These are phyloP conservation scores for Linurgus olivaceus DNA, from an alignment of 2,797 vertebrate species.

Conservation along the genomic window DNA sequence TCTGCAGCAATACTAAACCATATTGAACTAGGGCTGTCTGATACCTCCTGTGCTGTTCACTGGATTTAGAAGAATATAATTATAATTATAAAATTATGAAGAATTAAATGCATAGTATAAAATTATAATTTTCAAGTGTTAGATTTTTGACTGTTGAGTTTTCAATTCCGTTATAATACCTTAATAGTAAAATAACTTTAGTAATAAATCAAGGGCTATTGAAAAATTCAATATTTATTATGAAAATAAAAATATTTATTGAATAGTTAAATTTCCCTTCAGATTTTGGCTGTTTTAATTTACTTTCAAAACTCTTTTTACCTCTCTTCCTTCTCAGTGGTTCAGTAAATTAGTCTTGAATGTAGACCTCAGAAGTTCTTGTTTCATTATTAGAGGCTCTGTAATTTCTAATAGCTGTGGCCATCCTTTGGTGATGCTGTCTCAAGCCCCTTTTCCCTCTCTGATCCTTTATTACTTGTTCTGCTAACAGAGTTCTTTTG, in stretches of 20 bases:
- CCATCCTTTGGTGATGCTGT: background rate
- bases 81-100: background rate
- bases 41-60: slow-evolving; percentile 12
- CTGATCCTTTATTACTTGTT: slow-evolving; percentile 5
- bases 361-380: slow-evolving; percentile 52
- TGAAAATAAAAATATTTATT: background rate
- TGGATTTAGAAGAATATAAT: slow-evolving; percentile 54
- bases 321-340: background rate
- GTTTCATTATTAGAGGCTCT: slow-evolving; percentile 42
- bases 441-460: background rate
- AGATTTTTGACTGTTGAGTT: slow-evolving; percentile 56
- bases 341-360: slow-evolving; percentile 13
- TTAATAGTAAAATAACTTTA: background rate
- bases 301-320: background rate
- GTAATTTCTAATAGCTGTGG: background rate
- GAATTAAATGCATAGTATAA: background rate
- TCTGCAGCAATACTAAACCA: background rate
- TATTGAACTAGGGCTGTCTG: background rate
- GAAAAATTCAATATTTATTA: background rate
- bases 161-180: slow-evolving; percentile 48
- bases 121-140: background rate
- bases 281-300: background rate
- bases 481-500: background rate
- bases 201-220: background rate
- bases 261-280: background rate